Evolutionary conservation across 1,140 invertebrate genomes (phyloP).

Genomic region (Neuroterus valhalla): DNA sequence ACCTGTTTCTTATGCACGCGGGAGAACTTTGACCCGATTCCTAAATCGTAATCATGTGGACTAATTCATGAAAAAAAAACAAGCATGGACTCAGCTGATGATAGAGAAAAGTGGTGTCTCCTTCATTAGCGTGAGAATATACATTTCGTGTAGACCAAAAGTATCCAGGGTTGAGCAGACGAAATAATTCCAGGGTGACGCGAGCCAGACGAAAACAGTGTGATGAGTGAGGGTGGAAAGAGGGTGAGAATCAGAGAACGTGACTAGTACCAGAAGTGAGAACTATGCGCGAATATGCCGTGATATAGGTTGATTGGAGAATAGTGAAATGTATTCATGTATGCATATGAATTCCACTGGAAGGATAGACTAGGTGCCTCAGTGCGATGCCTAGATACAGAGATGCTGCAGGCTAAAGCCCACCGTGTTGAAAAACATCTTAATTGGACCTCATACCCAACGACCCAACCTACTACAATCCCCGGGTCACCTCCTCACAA

Average conservation of each 20-base stretch:
- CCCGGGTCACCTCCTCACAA: constrained; percentile 16
- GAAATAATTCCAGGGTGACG: constrained; percentile 10
- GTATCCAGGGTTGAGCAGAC: background rate
- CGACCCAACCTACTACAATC: background rate
- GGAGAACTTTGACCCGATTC: no score
- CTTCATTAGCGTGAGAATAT: no score
- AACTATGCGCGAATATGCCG: constrained; percentile 42
- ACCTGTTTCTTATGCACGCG: no score
- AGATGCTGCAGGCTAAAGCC: constrained; percentile 51
- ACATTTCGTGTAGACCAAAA: background rate
- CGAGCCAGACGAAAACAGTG: constrained; percentile 26
- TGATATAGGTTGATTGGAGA: constrained; percentile 60
- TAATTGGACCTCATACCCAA: constrained; percentile 52
- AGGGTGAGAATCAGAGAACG: constrained; percentile 27
- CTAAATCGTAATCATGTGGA: no score
- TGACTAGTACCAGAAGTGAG: constrained; percentile 31
- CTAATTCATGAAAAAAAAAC: no score
- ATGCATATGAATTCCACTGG: constrained; percentile 62
- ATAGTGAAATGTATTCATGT: constrained; percentile 63
- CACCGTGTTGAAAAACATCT: constrained; percentile 56
- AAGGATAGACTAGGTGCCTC: constrained; percentile 50
- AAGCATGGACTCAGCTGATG: no score
- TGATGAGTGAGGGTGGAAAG: constrained; percentile 23
- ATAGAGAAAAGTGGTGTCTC: no score
- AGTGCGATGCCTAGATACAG: constrained; percentile 47